A percentile compares a stretch with the other conserved stretches of the same genome.
Evolutionary conservation across 2,888 invertebrate genomes (phyloP).

Genomic region (Dexiosoma caninum): DNA sequence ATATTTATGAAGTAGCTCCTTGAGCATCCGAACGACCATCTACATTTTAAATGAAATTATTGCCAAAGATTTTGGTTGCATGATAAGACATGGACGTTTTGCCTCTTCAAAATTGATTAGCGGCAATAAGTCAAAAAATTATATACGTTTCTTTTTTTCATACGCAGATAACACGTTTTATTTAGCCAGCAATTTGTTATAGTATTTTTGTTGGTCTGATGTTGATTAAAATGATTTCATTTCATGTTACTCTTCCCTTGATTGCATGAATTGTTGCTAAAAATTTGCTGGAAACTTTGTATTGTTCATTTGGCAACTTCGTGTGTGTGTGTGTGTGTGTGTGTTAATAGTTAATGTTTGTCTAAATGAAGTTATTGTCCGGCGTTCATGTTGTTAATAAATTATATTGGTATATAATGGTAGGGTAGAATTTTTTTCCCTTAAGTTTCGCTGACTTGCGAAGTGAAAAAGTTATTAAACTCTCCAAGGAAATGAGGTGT

Average conservation of each 20-base stretch:
- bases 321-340: not conserved
- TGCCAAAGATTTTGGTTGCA: conserved; percentile 44
- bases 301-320: not conserved
- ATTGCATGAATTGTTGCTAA: conserved; percentile 30
- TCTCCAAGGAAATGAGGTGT: not conserved
- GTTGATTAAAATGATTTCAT: conserved; percentile 50
- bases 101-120: conserved; percentile 74
- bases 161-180: conserved; percentile 44
- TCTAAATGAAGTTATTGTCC: conserved; percentile 45
- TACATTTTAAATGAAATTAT: conserved; percentile 14
- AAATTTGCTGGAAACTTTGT: not conserved
- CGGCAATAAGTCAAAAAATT: conserved; percentile 73
- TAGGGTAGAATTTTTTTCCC: not conserved
- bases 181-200: conserved; percentile 31
- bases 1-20: conserved; percentile 12
- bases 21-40: not conserved
- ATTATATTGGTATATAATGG: not conserved
- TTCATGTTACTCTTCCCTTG: conserved; percentile 29
- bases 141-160: conserved; percentile 24
- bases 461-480: conserved; percentile 31
- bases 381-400: conserved; percentile 41
- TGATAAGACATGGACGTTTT: conserved; percentile 63
- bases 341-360: conserved; percentile 31
- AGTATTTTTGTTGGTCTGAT: not conserved
- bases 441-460: not conserved